Evolutionary conservation across 2,888 invertebrate species (phyloP).

Genomic region (Acanthosoma haemorrhoidale): DNA sequence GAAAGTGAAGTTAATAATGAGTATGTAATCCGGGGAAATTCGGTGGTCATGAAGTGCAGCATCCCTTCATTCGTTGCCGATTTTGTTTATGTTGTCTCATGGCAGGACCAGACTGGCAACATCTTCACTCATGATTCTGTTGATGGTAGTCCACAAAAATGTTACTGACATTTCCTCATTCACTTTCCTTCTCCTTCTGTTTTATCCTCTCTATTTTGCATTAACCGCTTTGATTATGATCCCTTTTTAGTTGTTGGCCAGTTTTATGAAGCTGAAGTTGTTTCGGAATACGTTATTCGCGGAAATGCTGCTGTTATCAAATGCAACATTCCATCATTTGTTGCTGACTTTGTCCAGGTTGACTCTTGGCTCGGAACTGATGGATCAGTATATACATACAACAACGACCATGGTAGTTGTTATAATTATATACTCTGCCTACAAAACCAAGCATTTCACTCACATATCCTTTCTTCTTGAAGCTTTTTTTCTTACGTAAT

Average conservation of each 20-base stretch:
- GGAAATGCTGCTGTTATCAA: conserved; percentile 82
- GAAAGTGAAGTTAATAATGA: conserved; percentile 82
- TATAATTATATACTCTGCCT: conserved; percentile 23
- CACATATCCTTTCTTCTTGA: background rate
- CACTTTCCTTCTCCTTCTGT: background rate
- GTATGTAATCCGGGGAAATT: conserved; percentile 83
- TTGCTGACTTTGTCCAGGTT: conserved; percentile 85
- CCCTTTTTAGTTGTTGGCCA: conserved; percentile 72
- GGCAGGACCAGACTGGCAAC: conserved; percentile 76
- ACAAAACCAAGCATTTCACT: background rate
- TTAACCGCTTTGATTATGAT: background rate
- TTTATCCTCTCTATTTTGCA: background rate
- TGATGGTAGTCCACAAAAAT: background rate
- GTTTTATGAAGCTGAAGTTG: conserved; percentile 83
- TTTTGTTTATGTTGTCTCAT: conserved; percentile 80
- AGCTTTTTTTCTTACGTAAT: background rate
- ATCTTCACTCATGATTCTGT: conserved; percentile 58
- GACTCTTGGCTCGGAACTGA: conserved; percentile 60
- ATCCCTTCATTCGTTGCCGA: conserved; percentile 90
- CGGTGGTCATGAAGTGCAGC: conserved; percentile 81
- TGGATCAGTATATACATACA: background rate
- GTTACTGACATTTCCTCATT: background rate
- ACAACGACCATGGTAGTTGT: conserved; percentile 31
- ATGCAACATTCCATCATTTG: conserved; percentile 85
- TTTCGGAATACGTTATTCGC: conserved; percentile 82